These are phyloP conservation scores for Petrocephalus schoutedeni DNA, from an alignment of 2,797 vertebrate species.

Conservation along the genomic window DNA sequence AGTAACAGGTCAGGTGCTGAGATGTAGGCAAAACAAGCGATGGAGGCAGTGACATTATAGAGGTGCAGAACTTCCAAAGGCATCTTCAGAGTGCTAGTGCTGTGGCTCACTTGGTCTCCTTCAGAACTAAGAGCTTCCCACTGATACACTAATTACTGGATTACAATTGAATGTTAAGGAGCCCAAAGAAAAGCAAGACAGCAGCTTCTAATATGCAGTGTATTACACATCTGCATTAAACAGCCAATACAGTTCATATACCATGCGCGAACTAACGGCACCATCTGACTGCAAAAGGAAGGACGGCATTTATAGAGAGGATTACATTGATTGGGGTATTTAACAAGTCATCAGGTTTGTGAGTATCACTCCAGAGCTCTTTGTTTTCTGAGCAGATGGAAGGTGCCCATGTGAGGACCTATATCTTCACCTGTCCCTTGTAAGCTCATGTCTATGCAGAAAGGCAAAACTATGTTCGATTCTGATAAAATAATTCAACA, in stretches of 20 bases:
- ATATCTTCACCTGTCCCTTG: neutral
- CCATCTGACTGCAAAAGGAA: neutral
- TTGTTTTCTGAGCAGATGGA: neutral
- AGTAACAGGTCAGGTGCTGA: neutral
- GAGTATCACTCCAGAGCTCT: neutral
- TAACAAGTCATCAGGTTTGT: slow-evolving; percentile 49
- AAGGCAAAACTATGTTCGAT: neutral
- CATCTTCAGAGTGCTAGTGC: neutral
- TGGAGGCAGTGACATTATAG: neutral
- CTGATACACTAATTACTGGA: neutral
- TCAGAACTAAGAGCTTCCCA: neutral
- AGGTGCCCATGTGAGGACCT: neutral
- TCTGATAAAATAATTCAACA: neutral
- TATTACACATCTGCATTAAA: neutral
- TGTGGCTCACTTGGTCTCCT: neutral
- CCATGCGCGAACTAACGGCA: neutral
- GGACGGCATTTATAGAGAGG: neutral
- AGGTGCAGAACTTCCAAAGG: neutral
- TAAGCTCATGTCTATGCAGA: neutral
- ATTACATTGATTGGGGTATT: slow-evolving; percentile 29
- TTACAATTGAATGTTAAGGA: neutral
- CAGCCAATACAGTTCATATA: neutral
- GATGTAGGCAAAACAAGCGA: neutral
- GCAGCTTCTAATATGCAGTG: neutral
- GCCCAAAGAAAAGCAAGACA: neutral